phyloP scores from a whole-genome alignment of 2,797 vertebrate species.

The Clamator glandarius region DNA sequence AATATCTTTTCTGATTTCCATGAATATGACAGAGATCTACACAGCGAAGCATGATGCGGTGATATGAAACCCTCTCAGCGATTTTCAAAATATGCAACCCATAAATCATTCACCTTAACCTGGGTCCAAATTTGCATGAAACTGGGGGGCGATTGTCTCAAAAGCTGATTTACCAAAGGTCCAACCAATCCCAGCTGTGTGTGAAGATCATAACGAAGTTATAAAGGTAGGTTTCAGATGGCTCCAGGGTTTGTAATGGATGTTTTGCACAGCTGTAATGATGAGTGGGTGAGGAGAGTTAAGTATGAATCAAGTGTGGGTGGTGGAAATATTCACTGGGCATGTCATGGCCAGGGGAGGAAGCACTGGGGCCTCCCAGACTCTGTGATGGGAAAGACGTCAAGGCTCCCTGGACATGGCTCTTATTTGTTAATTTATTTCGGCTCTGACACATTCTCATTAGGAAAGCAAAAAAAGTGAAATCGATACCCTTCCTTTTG shows the following conservation, averaged over 20 bases:
- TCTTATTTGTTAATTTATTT: slow-evolving; percentile 64
- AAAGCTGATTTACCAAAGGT: not conserved
- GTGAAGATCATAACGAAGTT: not conserved
- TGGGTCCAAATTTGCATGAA: slow-evolving; percentile 5
- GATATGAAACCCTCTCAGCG: not conserved
- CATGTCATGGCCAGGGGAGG: slow-evolving; percentile 45
- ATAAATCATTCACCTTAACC: slow-evolving; percentile 32
- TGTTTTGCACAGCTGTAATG: slow-evolving; percentile 53
- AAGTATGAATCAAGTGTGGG: slow-evolving; percentile 58
- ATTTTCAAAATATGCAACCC: not conserved
- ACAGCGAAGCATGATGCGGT: not conserved
- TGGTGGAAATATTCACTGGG: slow-evolving; percentile 62
- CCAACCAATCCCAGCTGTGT: not conserved
- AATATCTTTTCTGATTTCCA: not conserved
- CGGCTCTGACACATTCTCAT: slow-evolving; percentile 68
- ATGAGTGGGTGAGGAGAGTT: slow-evolving; percentile 56
- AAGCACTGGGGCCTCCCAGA: not conserved
- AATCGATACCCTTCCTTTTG: slow-evolving; percentile 71
- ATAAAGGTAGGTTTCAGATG: slow-evolving; percentile 23
- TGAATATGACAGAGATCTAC: not conserved
- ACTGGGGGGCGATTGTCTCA: not conserved
- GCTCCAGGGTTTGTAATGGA: slow-evolving; percentile 40
- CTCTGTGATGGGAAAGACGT: not conserved
- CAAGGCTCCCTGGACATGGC: slow-evolving; percentile 8
- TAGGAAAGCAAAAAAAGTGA: slow-evolving; percentile 74